Percentiles rank a stretch among this genome's conserved stretches.
These are phyloP conservation scores for Clarias gariepinus DNA, from an alignment of 2,113 vertebrate species.

Conservation along the genomic window DNA sequence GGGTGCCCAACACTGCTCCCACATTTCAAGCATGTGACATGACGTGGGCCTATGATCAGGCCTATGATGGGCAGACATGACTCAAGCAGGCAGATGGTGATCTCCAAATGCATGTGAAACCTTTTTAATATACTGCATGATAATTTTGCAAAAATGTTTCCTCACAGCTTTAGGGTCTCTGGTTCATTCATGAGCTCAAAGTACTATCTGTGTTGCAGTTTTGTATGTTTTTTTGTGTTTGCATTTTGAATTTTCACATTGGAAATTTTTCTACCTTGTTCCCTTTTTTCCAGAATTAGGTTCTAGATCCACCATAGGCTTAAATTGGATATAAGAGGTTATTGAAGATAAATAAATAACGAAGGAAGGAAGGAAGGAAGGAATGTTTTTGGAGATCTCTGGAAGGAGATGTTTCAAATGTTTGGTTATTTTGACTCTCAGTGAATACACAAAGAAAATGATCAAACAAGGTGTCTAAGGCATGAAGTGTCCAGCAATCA, in stretches of 20 bases:
- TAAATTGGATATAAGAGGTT: not conserved
- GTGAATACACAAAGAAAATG: not conserved
- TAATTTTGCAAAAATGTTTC: not conserved
- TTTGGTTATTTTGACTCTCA: not conserved
- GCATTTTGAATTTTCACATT: too few species aligned
- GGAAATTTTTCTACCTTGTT: not conserved
- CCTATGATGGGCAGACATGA: conserved; percentile 27
- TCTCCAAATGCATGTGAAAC: conserved; percentile 4
- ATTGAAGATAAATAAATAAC: not conserved
- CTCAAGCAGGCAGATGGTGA: conserved; percentile 30
- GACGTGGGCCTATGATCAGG: conserved; percentile 6
- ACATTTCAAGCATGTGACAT: conserved; percentile 25
- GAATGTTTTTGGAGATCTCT: not conserved
- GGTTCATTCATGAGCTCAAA: not conserved
- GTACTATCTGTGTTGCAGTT: not conserved
- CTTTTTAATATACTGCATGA: not conserved
- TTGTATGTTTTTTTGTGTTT: not conserved
- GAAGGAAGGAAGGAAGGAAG: not conserved
- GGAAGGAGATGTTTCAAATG: not conserved
- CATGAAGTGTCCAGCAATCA: not conserved
- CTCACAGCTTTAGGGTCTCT: not conserved
- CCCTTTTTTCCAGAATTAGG: not conserved
- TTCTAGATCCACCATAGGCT: not conserved
- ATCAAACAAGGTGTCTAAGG: not conserved
- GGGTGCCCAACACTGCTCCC: conserved; percentile 16